These are phyloP conservation scores for Hypanus sabinus DNA, from an alignment of 2,113 vertebrate genomes.

Conservation along the genomic window DNA sequence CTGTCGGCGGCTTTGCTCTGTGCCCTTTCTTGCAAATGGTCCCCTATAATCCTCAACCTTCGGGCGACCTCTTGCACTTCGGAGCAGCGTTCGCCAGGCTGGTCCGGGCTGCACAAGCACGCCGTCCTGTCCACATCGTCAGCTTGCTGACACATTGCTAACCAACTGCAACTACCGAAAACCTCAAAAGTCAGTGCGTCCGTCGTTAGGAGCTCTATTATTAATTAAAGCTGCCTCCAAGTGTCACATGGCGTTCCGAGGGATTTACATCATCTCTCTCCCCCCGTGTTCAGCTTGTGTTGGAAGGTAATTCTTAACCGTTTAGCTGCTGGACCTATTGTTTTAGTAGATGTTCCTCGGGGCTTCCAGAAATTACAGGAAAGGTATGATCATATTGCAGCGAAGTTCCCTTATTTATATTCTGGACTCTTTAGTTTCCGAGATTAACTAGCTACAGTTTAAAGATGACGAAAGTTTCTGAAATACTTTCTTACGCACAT, in stretches of 20 bases:
- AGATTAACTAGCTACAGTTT: background rate
- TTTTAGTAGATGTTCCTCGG: background rate
- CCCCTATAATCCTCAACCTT: conserved; percentile 68
- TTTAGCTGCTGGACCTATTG: conserved; percentile 45
- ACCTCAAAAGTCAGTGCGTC: conserved; percentile 34
- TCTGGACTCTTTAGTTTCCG: background rate
- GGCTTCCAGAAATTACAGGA: background rate
- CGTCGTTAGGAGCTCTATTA: conserved; percentile 34
- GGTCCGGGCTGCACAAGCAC: conserved; percentile 50
- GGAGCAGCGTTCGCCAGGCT: conserved; percentile 51
- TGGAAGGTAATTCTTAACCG: conserved; percentile 50
- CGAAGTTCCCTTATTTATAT: background rate
- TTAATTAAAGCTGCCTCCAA: conserved; percentile 38
- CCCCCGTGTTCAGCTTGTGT: conserved; percentile 24
- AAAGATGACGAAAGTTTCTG: background rate
- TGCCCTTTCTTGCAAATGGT: conserved; percentile 58
- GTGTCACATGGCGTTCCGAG: conserved; percentile 37
- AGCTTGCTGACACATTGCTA: conserved; percentile 30
- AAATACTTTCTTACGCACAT: background rate
- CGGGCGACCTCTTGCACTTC: conserved; percentile 56
- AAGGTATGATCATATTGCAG: background rate
- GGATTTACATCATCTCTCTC: conserved; percentile 33
- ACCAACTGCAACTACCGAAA: conserved; percentile 17
- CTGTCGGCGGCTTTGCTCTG: conserved; percentile 14
- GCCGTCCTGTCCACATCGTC: conserved; percentile 12